Conservation (phyloP, 2,113 vertebrate genomes). For the human (Homo sapiens) region DNA sequence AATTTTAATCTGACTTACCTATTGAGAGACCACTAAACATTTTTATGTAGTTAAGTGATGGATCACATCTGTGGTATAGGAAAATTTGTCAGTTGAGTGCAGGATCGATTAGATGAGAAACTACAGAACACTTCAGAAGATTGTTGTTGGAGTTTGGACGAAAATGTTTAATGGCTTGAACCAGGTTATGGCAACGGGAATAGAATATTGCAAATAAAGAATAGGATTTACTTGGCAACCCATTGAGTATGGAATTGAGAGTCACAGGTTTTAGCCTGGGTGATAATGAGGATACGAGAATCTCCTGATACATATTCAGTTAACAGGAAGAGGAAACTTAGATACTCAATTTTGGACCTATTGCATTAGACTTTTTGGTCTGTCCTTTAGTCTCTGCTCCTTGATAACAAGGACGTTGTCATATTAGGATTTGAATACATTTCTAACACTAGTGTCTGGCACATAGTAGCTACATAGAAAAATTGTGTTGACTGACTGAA, state of each 20-base stretch:
- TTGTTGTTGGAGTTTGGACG: background rate
- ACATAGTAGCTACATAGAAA: background rate
- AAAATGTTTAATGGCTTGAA: background rate
- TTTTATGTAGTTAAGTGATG: constrained; percentile 12
- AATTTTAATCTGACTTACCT: background rate
- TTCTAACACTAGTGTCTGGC: background rate
- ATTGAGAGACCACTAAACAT: background rate
- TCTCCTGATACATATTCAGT: background rate
- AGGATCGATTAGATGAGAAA: constrained; percentile 11
- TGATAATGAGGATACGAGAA: background rate
- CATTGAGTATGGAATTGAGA: background rate
- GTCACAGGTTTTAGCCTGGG: background rate
- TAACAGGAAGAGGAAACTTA: background rate
- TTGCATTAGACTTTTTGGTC: background rate
- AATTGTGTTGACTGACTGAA: background rate
- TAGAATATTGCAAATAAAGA: background rate
- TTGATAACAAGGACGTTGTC: background rate
- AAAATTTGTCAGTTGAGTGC: background rate
- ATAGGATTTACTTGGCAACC: background rate
- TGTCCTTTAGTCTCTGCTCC: background rate
- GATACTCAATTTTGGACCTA: background rate
- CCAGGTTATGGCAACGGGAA: background rate
- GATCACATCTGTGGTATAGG: background rate
- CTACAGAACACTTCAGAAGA: constrained; percentile 30
- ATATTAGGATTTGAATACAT: background rate